Conservation (phyloP, 2,888 invertebrate genomes). For the Malthinus seriepunctatus region DNA sequence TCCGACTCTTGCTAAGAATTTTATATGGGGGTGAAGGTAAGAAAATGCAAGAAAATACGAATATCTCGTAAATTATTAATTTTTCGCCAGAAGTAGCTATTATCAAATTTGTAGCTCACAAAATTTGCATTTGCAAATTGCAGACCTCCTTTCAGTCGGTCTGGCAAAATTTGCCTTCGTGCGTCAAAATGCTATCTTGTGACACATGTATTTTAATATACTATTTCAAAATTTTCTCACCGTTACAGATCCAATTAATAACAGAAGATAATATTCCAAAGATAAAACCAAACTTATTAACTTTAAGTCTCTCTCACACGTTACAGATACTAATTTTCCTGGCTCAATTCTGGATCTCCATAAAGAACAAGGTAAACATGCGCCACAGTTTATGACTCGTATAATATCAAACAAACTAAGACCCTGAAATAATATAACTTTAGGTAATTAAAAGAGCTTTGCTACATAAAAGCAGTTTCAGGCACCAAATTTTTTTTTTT, state of each 20-base stretch:
- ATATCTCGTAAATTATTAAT: too few relatives aligned
- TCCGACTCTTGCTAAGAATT: too few relatives aligned
- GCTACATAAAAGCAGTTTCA: too few relatives aligned
- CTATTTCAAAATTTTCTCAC: conserved; percentile 43
- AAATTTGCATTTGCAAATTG: too few relatives aligned
- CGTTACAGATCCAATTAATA: conserved; percentile 45
- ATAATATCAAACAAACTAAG: conserved; percentile 48
- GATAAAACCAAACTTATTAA: conserved; percentile 49
- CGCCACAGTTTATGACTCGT: conserved; percentile 46
- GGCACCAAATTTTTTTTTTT: background rate
- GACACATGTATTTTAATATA: too few relatives aligned
- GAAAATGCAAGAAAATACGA: too few relatives aligned
- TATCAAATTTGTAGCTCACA: too few relatives aligned
- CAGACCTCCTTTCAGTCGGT: too few relatives aligned
- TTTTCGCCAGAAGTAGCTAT: too few relatives aligned
- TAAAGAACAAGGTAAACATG: conserved; percentile 44
- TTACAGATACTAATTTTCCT: conserved; percentile 42
- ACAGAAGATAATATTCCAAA: conserved; percentile 47
- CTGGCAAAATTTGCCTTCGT: too few relatives aligned
- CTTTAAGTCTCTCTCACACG: conserved; percentile 49
- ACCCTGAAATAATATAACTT: conserved; percentile 37
- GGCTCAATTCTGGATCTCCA: conserved; percentile 41
- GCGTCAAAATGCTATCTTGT: too few relatives aligned
- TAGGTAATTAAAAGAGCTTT: background rate
- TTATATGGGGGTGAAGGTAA: too few relatives aligned